phyloP scores from a whole-genome alignment of 37 sponge, comb jelly and placozoan species.

The Tethya wilhelma region DNA sequence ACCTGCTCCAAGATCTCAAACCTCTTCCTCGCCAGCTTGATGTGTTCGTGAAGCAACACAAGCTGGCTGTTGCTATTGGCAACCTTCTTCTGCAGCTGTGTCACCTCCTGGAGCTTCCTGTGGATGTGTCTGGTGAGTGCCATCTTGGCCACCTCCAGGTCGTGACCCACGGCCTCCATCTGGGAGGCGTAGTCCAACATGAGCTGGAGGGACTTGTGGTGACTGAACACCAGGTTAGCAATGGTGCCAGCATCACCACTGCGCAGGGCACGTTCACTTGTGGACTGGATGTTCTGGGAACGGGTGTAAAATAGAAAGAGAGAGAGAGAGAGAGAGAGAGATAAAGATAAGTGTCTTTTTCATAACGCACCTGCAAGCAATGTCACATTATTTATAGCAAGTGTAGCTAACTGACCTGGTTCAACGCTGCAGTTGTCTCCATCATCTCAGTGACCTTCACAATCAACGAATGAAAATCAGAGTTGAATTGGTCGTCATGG shows the following conservation, averaged over 20 bases:
- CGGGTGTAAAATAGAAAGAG: neutral
- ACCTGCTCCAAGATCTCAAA: conserved; percentile 70
- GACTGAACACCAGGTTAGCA: conserved; percentile 48
- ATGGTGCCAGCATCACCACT: conserved; percentile 67
- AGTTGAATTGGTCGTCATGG: too few relatives aligned
- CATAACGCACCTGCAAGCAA: too few relatives aligned
- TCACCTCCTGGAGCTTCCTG: conserved; percentile 17
- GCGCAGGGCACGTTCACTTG: conserved; percentile 40
- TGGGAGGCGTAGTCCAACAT: conserved; percentile 31
- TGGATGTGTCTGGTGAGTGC: conserved; percentile 27
- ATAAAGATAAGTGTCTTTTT: neutral
- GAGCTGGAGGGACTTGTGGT: conserved; percentile 48
- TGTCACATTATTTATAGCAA: too few relatives aligned
- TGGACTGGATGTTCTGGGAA: conserved; percentile 53
- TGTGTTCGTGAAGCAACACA: conserved; percentile 40
- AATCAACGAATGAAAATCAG: too few relatives aligned
- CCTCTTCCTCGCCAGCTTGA: conserved; percentile 61
- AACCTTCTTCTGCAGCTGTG: conserved; percentile 53
- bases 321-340: too few relatives aligned
- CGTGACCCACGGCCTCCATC: conserved; percentile 13
- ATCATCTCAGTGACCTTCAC: too few relatives aligned
- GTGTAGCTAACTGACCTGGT: too few relatives aligned
- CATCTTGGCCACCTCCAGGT: conserved; percentile 5
- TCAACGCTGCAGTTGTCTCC: too few relatives aligned
- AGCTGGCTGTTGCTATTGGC: conserved; percentile 46